Evolutionary conservation across 2,797 vertebrate species (phyloP).

Genomic region (Protosalanx chinensis): DNA sequence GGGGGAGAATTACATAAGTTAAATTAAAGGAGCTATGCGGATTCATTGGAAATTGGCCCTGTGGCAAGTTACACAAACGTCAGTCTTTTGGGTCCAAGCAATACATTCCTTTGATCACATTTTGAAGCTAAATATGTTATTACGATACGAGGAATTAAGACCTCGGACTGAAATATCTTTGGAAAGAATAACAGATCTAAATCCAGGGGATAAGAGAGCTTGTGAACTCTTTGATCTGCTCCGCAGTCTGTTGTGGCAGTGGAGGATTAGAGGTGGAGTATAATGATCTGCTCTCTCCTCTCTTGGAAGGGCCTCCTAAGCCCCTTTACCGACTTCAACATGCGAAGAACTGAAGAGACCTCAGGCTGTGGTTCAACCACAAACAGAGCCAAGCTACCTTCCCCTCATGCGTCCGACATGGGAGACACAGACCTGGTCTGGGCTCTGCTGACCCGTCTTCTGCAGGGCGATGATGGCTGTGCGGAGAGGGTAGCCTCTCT

Average conservation of each 20-base stretch:
- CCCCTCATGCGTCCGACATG: not conserved
- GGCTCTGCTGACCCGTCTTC: constrained; percentile 81
- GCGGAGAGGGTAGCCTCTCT: constrained; percentile 80
- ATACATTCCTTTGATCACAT: constrained; percentile 1
- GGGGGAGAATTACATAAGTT: constrained; percentile 21
- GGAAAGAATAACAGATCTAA: constrained; percentile 6
- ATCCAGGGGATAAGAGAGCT: not conserved
- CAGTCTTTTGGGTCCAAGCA: not conserved
- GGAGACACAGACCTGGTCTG: constrained; percentile 81
- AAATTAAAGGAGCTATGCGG: constrained; percentile 2
- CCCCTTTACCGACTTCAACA: not conserved
- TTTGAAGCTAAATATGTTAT: not conserved
- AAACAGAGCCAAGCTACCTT: not conserved
- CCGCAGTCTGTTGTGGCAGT: not conserved
- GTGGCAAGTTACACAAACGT: constrained; percentile 14
- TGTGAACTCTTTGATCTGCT: not conserved
- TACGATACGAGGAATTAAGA: constrained; percentile 9
- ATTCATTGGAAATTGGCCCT: constrained; percentile 11
- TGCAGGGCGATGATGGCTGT: constrained; percentile 87
- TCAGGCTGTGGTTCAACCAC: not conserved
- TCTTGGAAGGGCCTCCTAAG: not conserved
- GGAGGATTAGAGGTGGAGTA: constrained; percentile 8
- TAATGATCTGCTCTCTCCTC: constrained; percentile 3
- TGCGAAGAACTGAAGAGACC: not conserved
- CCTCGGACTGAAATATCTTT: not conserved